These are phyloP conservation scores for Pemphigus obesinymphae DNA, from an alignment of 1,140 invertebrate species.

Conservation along the genomic window DNA sequence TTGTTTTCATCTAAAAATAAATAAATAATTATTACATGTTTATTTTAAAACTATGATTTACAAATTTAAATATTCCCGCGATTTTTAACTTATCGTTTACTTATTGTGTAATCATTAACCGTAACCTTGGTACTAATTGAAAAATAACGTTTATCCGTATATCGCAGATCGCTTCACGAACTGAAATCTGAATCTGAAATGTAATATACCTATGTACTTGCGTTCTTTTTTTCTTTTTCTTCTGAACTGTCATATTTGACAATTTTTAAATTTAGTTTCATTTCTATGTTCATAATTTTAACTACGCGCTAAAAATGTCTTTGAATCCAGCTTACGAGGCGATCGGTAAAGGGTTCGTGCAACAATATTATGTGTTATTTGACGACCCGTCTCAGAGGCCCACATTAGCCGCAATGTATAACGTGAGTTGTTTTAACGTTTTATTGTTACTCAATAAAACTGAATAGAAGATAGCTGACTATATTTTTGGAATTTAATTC, in stretches of 20 bases:
- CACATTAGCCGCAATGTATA: conserved; percentile 83
- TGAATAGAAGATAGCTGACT: too few species aligned
- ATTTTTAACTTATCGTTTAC: background rate
- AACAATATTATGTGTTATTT: conserved; percentile 86
- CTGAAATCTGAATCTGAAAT: background rate
- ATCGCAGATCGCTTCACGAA: background rate
- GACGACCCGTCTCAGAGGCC: conserved; percentile 77
- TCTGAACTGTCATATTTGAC: background rate
- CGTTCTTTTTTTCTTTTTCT: background rate
- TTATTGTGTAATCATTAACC: background rate
- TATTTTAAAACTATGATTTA: too few species aligned
- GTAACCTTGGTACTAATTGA: background rate
- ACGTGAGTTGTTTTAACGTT: conserved; percentile 63
- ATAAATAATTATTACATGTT: too few species aligned
- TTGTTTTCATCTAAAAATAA: too few species aligned
- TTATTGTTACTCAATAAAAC: too few species aligned
- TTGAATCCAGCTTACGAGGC: conserved; percentile 84
- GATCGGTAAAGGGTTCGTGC: conserved; percentile 87
- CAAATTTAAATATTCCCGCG: background rate
- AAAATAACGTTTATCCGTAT: background rate
- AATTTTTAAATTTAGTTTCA: too few species aligned
- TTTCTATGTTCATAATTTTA: background rate
- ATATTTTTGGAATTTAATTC: too few species aligned
- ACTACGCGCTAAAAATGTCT: background rate
- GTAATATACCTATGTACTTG: background rate